Evolutionary conservation across 2,888 invertebrate genomes (phyloP), one percentile per base, ranked within the genome.

Genomic region (Diarsia rubi): DNA sequence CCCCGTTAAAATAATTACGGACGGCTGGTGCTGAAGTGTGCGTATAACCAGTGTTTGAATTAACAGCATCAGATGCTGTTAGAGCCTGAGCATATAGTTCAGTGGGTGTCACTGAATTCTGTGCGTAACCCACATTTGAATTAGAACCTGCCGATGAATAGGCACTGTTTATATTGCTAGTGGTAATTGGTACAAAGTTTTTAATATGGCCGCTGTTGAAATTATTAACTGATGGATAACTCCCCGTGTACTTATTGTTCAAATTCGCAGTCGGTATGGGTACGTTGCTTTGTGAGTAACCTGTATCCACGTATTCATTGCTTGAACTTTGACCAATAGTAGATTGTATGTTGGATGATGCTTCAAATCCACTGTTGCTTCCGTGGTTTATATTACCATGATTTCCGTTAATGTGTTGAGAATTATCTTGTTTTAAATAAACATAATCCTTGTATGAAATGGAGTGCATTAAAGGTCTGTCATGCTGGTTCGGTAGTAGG

Each of bases 401-500:
- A 63, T 59, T 59, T 67, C 19, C 45, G 6, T 62, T 45, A 66
- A 14, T 57, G 6, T 85, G 73, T 6, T 79, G 19, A 59, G 9
- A 69, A 75, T 87, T 86, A 52, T 90, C 81, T 52, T 86, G 86
- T 71, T 90, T 88, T 68, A 90, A 78, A 75, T 88, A 90, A 47
- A 83, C 69, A 77, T 89, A 89, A 70, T 90, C 88, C 68, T 86
- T 82, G 12, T 88, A 77, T 8, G 90, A 87, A 76, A 91, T 66
- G 0, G 90, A 87, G 77, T 91, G 90, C 4, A 88, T 79, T 54
- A 89, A 67, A 4, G 86, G 74, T 76, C 81, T 88, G 66, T 89
- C 87, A 3, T 85, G 78, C n/a, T 62, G 65, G 47, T 86, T 76
- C 12, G 31, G 31, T 62, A 52, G 12, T 8, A 57, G 14, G 3